A percentile compares a stretch with the other conserved stretches of the same genome.
Conservation (phyloP, 92 coral and sea anemone species). For the Meandrina meandrites region DNA sequence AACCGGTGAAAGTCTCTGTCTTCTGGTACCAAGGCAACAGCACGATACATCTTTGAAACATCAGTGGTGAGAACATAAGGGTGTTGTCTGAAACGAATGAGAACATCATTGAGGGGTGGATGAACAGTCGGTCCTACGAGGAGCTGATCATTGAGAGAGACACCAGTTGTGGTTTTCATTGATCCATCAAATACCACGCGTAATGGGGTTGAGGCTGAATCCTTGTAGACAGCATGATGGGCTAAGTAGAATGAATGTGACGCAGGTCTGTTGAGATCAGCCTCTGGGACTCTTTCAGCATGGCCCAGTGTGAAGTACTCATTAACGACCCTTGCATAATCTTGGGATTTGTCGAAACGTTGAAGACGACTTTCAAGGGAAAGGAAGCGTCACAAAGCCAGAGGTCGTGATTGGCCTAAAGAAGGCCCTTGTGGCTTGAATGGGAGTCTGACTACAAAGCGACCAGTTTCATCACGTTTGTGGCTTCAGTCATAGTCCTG, state of each 20-base stretch:
- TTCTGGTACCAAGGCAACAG: conserved; percentile 28
- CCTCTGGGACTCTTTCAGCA: conserved; percentile 50
- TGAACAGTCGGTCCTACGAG: conserved; percentile 36
- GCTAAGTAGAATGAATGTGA: conserved; percentile 40
- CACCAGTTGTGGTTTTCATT: conserved; percentile 49
- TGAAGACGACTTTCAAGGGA: conserved; percentile 6
- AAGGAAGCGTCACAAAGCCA: background rate
- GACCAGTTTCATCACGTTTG: conserved; percentile 31
- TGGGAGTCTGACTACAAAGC: conserved; percentile 37
- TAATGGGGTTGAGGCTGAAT: conserved; percentile 49
- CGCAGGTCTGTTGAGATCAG: conserved; percentile 34
- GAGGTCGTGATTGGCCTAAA: conserved; percentile 35
- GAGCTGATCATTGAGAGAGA: conserved; percentile 51
- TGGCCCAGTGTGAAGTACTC: conserved; percentile 49
- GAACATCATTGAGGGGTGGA: conserved; percentile 34
- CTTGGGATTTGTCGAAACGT: background rate
- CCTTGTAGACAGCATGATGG: conserved; percentile 52
- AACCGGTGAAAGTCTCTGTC: conserved; percentile 57
- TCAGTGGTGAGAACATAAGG: conserved; percentile 52
- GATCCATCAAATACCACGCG: conserved; percentile 66
- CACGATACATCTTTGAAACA: conserved; percentile 66
- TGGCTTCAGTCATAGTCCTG: conserved; percentile 27
- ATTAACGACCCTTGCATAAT: conserved; percentile 35
- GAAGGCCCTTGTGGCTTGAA: conserved; percentile 23
- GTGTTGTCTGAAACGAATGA: conserved; percentile 50